phyloP scores from a whole-genome alignment of 2,113 vertebrate species.

The Eretmochelys imbricata region DNA sequence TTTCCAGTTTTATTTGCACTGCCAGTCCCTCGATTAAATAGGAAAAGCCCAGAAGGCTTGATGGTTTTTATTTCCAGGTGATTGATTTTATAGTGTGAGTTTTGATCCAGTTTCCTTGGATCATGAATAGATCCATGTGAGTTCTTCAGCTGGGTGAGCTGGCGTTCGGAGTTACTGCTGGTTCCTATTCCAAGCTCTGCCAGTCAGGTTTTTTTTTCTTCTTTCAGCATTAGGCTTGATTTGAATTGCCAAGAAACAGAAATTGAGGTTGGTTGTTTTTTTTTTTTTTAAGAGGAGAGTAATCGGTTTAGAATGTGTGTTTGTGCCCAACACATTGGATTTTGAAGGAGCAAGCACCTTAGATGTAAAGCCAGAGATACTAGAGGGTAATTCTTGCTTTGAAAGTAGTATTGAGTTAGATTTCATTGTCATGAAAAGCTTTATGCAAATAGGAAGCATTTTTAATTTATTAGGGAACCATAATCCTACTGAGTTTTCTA shows the following conservation, averaged over 20 bases:
- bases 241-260: conserved; percentile 36
- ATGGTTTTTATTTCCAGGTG: conserved; percentile 56
- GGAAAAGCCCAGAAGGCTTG: neutral
- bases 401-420: neutral
- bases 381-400: neutral
- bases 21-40: conserved; percentile 51
- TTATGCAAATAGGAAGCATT: neutral
- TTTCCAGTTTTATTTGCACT: conserved; percentile 36
- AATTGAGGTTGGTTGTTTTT: conserved; percentile 2
- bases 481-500: neutral
- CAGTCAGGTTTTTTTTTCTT: conserved; percentile 26
- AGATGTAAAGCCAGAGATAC: neutral
- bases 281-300: neutral
- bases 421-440: neutral
- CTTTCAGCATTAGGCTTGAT: neutral
- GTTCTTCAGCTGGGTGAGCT: conserved; percentile 37
- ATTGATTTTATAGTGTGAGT: conserved; percentile 55
- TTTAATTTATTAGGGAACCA: neutral
- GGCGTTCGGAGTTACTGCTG: neutral
- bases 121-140: neutral
- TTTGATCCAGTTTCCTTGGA: conserved; percentile 44
- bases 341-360: neutral
- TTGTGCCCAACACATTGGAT: neutral
- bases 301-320: neutral
- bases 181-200: conserved; percentile 31